These are phyloP conservation scores for Ophion ventricosus DNA, from an alignment of 2,888 invertebrate genomes.

Conservation along the genomic window DNA sequence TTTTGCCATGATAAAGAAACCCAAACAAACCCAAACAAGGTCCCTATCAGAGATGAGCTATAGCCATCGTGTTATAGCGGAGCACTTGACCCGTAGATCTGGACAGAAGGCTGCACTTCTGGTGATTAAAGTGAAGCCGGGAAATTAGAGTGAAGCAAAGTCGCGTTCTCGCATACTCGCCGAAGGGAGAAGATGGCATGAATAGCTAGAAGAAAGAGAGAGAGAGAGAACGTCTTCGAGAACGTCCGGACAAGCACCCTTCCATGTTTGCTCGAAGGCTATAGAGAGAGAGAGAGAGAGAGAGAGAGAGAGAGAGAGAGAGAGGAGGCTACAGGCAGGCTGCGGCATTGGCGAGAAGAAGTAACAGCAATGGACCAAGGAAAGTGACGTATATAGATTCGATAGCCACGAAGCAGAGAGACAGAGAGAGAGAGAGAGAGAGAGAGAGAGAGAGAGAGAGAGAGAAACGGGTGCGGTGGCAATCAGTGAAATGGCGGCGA, in stretches of 20 bases:
- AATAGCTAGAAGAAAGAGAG: slow-evolving; percentile 32
- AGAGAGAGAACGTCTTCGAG: neutral
- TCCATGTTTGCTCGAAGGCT: slow-evolving; percentile 28
- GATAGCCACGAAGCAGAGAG: slow-evolving; percentile 11
- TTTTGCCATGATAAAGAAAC: too few species aligned
- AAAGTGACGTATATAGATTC: slow-evolving; percentile 38
- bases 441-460: slow-evolving; percentile 37
- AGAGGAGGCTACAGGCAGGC: slow-evolving; percentile 44
- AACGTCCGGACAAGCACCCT: slow-evolving; percentile 24
- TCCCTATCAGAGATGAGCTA: slow-evolving; percentile 63
- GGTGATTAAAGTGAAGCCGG: slow-evolving; percentile 80
- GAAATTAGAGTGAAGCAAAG: slow-evolving; percentile 78
- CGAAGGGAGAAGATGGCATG: slow-evolving; percentile 39
- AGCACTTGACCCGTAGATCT: slow-evolving; percentile 76
- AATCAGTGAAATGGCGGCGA: slow-evolving; percentile 82
- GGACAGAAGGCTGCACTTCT: slow-evolving; percentile 74
- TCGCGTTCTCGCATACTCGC: slow-evolving; percentile 60
- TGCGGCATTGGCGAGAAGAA: slow-evolving; percentile 42
- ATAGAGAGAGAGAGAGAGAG: slow-evolving; percentile 38
- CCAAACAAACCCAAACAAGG: too few species aligned
- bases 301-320: slow-evolving; percentile 9
- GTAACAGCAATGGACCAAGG: slow-evolving; percentile 11
- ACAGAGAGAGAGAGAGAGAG: slow-evolving; percentile 32
- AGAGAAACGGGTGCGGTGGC: slow-evolving; percentile 72
- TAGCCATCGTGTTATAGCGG: slow-evolving; percentile 33